phyloP scores from a whole-genome alignment of 1,140 invertebrate genomes.

The Marisa cornuarietis region DNA sequence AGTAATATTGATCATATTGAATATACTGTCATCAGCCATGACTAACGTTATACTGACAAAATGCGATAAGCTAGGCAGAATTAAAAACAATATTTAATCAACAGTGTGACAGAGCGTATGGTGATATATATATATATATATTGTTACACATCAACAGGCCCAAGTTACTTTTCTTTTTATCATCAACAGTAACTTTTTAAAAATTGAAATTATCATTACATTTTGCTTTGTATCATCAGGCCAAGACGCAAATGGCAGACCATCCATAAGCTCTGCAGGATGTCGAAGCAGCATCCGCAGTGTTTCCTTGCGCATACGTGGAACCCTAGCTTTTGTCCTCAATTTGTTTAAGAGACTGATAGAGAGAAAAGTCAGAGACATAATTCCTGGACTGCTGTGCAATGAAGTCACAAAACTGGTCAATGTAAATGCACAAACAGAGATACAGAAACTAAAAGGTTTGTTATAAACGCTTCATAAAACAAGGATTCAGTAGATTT shows the following conservation, averaged over 20 bases:
- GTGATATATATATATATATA: too few relatives aligned
- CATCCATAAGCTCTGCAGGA: conserved; percentile 23
- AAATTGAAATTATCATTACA: too few relatives aligned
- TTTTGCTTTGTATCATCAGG: too few relatives aligned
- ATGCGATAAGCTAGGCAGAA: background rate
- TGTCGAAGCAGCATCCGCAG: conserved; percentile 29
- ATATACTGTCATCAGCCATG: too few relatives aligned
- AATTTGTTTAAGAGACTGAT: conserved; percentile 37
- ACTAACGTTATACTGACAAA: background rate
- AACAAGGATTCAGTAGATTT: too few relatives aligned
- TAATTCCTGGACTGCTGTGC: conserved; percentile 32
- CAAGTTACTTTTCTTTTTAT: too few relatives aligned
- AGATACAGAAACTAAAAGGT: conserved; percentile 17
- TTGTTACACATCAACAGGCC: too few relatives aligned
- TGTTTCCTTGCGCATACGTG: conserved; percentile 39
- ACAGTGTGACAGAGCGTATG: too few relatives aligned
- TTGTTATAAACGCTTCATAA: too few relatives aligned
- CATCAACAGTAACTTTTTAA: too few relatives aligned
- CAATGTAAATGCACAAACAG: conserved; percentile 27
- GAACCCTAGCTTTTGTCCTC: conserved; percentile 36
- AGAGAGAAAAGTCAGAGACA: conserved; percentile 26
- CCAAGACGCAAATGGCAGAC: background rate
- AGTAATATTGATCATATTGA: too few relatives aligned
- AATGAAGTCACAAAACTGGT: conserved; percentile 17
- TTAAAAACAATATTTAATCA: too few relatives aligned